Base-by-base conservation (phyloP, 2,113 vertebrate species). In the Cyprinodon brontotheroides region DNA sequence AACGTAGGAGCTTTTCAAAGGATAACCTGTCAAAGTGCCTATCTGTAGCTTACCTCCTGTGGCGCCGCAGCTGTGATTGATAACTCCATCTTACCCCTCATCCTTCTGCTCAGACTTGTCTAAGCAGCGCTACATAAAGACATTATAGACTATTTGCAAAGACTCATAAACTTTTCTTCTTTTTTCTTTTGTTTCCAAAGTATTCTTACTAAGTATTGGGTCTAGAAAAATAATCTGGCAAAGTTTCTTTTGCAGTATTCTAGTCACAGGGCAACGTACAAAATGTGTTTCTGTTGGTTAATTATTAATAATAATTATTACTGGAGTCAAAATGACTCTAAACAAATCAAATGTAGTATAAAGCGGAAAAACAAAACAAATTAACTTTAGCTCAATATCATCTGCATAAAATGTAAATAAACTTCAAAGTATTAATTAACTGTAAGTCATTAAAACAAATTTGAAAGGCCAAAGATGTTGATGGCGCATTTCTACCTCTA, bases 1-100 rank as follows among this genome's bases (percentile, higher is more conserved):
- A 82, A 86, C 79, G 86, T 11, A 1, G 84, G 80, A 88, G 75
- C 64, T 83, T 87, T 92, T 92, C 86, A 92, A 91, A 94, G 86
- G 81, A 80, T 22, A 83, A 84, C 79, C 85, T 87, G 91, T 91
- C 90, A 91, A 87, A 90, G 88, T 80, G 74, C 83, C 78, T 29
- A 80, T 80, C 86, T 89, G 89, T 89, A 89, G 83, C 84, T 81
- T 83, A 86, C 86, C 91, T 86, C 84, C 87, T 82, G 86, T 87
- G 87, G 89, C 45, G 79, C 89, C 89, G 64, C 0, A 61, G 65
- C 79, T 72, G 84, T 92, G 91, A 92, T 93, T 87, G 91, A 93
- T 93, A 91, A 91, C 89, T 88, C 84, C 82, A 88, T 89, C 74
- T 57, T 20, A 57, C 50, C 86, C 72, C 69, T 70, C 59, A 17